Evolutionary conservation across 2,888 invertebrate species (phyloP), one percentile per base, ranked within the genome.

Genomic region (Sphaeridia pumilis): DNA sequence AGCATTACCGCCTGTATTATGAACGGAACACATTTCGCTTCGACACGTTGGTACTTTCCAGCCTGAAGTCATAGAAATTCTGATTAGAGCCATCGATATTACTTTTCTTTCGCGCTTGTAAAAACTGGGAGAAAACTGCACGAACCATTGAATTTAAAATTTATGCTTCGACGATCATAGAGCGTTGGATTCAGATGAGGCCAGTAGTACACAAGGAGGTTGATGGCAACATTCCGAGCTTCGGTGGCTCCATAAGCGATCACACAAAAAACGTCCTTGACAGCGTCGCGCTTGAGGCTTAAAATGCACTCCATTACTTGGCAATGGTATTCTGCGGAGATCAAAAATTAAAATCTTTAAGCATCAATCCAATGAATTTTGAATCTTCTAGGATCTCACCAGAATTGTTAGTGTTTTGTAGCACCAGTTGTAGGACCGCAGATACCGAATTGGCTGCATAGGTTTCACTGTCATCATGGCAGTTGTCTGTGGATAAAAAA

Each of bases 171-270:
- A 50, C 90, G 77, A 70, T 95, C 95, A 66, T 90, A 87, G 4
- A 92, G 78, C 68, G 87, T 87, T 24, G 93, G 87, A 72, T 95
- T 93, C 67, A 97, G 86, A 3, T 94, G 87, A 3, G 98, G 98
- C 95, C 97, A 98, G 72, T 98, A 98, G 75, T 95, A 93, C 74
- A 98, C 97, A 46, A 98, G 78, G 35, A 98, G 76, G 73, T 95
- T 93, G 49, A 93, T 93, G 1, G 97, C 97, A 0, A 93, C 90
- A n/a, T 89, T 82, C 47, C 94, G 75, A 0, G 95, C 88, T 47
- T 86, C 84, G 59, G 88, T 83, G 0, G 97, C 94, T 42, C 98
- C 98, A 72, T 95, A 90, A 12, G 97, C 95, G 60, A 97, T 87
- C 28, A 95, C 93, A 70, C 89, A 87, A 28, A 98, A 76, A 55